These are phyloP conservation scores for Euplagia quadripunctaria DNA, from an alignment of 2,888 invertebrate species.

Conservation along the genomic window DNA sequence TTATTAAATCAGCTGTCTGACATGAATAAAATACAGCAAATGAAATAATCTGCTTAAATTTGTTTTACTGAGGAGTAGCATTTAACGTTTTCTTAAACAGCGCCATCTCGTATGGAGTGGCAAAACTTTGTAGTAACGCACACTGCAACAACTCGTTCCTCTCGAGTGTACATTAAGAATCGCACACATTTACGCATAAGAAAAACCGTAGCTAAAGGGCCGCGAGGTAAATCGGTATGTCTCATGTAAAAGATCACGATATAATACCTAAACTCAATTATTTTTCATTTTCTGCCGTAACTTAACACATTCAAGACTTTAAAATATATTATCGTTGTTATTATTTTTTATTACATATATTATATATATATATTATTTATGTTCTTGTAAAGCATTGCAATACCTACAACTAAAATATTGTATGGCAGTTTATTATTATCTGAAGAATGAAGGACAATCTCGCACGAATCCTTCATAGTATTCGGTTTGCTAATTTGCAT, in stretches of 20 bases:
- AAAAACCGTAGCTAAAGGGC: slow-evolving; percentile 45
- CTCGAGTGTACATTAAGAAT: slow-evolving; percentile 46
- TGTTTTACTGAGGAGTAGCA: not conserved
- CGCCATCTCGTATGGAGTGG: slow-evolving; percentile 82
- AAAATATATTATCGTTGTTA: not conserved
- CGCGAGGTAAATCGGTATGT: slow-evolving; percentile 49
- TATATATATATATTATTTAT: too few relatives aligned
- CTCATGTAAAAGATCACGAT: slow-evolving; percentile 48
- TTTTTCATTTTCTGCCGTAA: not conserved
- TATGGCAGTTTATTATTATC: not conserved
- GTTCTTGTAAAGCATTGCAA: not conserved
- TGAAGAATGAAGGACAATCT: too few relatives aligned
- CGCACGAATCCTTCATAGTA: too few relatives aligned
- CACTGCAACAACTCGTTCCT: slow-evolving; percentile 37
- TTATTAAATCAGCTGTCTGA: not conserved
- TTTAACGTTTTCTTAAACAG: slow-evolving; percentile 33
- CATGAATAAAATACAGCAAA: not conserved
- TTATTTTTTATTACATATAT: too few relatives aligned
- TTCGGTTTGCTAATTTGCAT: too few relatives aligned
- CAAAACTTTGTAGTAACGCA: slow-evolving; percentile 63
- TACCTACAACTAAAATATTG: not conserved
- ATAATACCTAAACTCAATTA: slow-evolving; percentile 32
- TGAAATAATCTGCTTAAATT: not conserved
- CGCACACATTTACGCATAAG: slow-evolving; percentile 51
- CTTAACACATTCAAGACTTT: not conserved